These are phyloP conservation scores for Plagodis dolabraria DNA, from an alignment of 2,888 invertebrate genomes.

Conservation along the genomic window DNA sequence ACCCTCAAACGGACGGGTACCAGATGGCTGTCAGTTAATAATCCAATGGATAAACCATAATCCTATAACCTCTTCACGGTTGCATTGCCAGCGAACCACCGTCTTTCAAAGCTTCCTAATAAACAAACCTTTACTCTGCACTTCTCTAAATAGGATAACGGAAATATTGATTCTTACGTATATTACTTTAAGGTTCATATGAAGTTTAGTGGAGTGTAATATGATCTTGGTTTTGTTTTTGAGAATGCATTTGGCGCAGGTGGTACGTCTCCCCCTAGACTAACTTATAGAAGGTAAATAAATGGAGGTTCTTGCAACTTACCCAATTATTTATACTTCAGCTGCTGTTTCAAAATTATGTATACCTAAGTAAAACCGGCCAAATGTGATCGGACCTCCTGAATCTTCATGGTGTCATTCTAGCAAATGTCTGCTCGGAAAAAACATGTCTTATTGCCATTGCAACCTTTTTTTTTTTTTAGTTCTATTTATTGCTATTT, in stretches of 20 bases:
- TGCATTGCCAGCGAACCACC: slow-evolving; percentile 22
- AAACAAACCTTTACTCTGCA: slow-evolving; percentile 7
- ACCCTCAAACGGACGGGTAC: slow-evolving; percentile 12
- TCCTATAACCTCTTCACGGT: slow-evolving; percentile 22
- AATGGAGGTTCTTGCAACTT: slow-evolving; percentile 55
- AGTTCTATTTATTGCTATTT: no score
- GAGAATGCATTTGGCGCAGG: slow-evolving; percentile 66
- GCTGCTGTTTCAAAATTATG: slow-evolving; percentile 27
- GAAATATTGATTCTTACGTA: background rate
- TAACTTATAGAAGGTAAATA: slow-evolving; percentile 49
- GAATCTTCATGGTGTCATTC: no score
- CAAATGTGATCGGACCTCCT: no score
- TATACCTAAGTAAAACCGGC: no score
- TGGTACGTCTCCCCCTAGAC: slow-evolving; percentile 51
- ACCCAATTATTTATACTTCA: slow-evolving; percentile 57
- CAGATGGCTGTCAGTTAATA: slow-evolving; percentile 27
- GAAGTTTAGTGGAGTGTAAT: background rate
- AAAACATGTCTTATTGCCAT: no score
- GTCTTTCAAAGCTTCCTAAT: slow-evolving; percentile 19
- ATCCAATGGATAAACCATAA: slow-evolving; percentile 23
- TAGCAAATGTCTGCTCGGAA: no score
- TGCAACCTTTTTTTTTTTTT: no score
- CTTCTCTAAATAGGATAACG: background rate
- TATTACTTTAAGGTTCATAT: background rate
- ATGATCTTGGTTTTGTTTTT: slow-evolving; percentile 13